Percentiles rank a stretch among this genome's conserved stretches.
Evolutionary conservation across 1,140 invertebrate species (phyloP).

Genomic region (Drosophila melanogaster): Release_6_plus_ISO1_MT NT_037436.4:18151501-18152000

Average conservation of each 20-base stretch:
- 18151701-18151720: slow-evolving; percentile 29
- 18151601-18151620: slow-evolving; percentile 72
- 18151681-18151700: slow-evolving; percentile 80
- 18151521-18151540: slow-evolving; percentile 77
- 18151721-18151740: slow-evolving; percentile 22
- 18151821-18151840: slow-evolving; percentile 23
- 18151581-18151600: slow-evolving; percentile 62
- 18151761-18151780: slow-evolving; percentile 42
- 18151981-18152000: slow-evolving; percentile 70
- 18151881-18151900: slow-evolving; percentile 31
- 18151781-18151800: slow-evolving; percentile 51
- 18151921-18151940: slow-evolving; percentile 43
- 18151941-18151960: slow-evolving; percentile 50
- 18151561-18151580: slow-evolving; percentile 55
- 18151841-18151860: slow-evolving; percentile 37
- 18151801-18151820: slow-evolving; percentile 21
- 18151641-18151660: slow-evolving; percentile 46
- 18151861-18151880: slow-evolving; percentile 54
- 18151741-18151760: slow-evolving; percentile 38
- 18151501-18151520: slow-evolving; percentile 70
- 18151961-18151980: slow-evolving; percentile 51
- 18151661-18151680: slow-evolving; percentile 11
- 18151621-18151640: slow-evolving; percentile 50
- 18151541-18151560: slow-evolving; percentile 79
- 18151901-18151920: slow-evolving; percentile 69